Evolutionary conservation across 2,113 vertebrate species (phyloP), one percentile per base, ranked within the genome.

Genomic region (Aspidoscelis tigris): DNA sequence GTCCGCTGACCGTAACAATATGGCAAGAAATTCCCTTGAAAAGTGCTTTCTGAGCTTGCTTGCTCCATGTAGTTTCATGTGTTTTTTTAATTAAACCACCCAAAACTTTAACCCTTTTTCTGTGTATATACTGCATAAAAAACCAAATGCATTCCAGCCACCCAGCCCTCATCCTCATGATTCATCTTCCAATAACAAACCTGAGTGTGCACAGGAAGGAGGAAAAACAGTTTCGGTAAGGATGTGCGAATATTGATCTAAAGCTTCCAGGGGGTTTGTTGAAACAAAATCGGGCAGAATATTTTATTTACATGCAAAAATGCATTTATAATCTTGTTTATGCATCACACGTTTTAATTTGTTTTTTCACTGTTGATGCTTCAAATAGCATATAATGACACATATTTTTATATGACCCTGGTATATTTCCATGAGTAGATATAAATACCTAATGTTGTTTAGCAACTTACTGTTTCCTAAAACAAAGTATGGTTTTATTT

Each of bases 91-190:
- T 53, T n/a, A 68, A 85, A 53, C 88, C 85, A 83, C 76, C 84
- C 21, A 26, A 77, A 68, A 21, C 58, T 92, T 96, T 96, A 96
- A 95, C 90, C 90, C 91, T 85, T 94, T 93, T 94, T 92, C 95
- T 89, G 94, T 94, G 94, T 66, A 66, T 66, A 66, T 24, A 66
- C 24, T 66, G 24, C 21, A 66, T 66, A 66, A 39, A 94, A 89
- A 77, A 92, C 81, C 93, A 82, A 69, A 86, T 81, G 90, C 90
- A 88, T 93, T 90, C 84, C 94, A 96, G 95, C 95, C 58, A 76
- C 95, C 95, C 94, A 95, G 94, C 93, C 93, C 95, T 94, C 95
- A 94, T 58, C 92, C 94, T 93, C 92, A 76, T 81, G 95, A 96
- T 80, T 93, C 92, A 94, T 86, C 76, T 85, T 93, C 90, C 95